A percentile compares a stretch with the other conserved stretches of the same genome.
These are phyloP conservation scores for Limnothrissa miodon DNA, from an alignment of 2,113 vertebrate species.

Conservation along the genomic window DNA sequence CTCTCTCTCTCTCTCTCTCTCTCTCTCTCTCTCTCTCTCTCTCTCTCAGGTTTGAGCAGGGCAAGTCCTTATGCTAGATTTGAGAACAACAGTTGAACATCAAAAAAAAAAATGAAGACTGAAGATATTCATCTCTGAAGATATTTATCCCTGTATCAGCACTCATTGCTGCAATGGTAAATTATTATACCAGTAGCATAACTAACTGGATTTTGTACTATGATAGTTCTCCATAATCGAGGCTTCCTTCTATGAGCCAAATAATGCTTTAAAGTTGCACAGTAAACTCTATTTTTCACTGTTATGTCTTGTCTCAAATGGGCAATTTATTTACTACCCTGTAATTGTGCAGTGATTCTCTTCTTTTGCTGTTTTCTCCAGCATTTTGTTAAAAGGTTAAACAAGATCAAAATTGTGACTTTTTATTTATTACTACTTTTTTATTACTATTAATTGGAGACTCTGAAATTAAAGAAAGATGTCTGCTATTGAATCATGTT, in stretches of 20 bases:
- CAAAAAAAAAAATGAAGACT: neutral
- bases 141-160: neutral
- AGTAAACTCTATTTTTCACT: neutral
- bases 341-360: neutral
- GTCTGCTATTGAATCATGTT: too few relatives aligned
- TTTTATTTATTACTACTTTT: neutral
- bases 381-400: neutral
- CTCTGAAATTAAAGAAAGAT: neutral
- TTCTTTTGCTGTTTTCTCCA: neutral
- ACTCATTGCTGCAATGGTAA: neutral
- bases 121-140: neutral
- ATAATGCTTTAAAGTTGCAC: neutral
- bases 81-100: constrained; percentile 42
- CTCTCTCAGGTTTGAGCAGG: constrained; percentile 64
- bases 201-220: neutral
- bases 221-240: neutral
- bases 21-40: constrained; percentile 21
- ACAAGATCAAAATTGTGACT: neutral
- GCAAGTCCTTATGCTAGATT: constrained; percentile 71
- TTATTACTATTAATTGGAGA: too few relatives aligned
- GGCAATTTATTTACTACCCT: neutral
- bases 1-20: constrained; percentile 20
- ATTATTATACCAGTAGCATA: neutral
- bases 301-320: neutral
- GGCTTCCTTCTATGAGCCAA: neutral